phyloP scores from a whole-genome alignment of 1,140 invertebrate genomes.

The Macrobrachium rosenbergii region DNA sequence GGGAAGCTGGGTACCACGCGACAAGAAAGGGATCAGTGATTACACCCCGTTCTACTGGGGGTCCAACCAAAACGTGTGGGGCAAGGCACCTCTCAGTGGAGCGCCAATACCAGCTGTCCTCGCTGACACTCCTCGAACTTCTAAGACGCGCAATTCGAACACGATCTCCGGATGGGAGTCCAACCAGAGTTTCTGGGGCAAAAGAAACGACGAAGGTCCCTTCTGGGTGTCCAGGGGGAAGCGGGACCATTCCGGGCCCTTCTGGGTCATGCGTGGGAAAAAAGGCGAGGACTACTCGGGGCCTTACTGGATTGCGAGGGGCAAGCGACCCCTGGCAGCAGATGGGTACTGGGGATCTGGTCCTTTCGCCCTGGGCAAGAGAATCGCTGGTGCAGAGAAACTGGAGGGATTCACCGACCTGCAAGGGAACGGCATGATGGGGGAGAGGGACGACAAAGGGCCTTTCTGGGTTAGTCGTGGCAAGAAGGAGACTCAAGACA shows the following conservation, averaged over 20 bases:
- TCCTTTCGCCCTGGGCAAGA: background rate
- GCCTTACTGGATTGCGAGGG: slow-evolving; percentile 48
- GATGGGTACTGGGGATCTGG: too few relatives aligned
- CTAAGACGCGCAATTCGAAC: background rate
- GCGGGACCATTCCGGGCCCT: slow-evolving; percentile 7
- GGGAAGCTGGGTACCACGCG: slow-evolving; percentile 14
- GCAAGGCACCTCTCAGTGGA: slow-evolving; percentile 20
- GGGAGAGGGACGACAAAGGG: background rate
- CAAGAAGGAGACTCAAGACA: background rate
- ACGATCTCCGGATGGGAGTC: slow-evolving; percentile 44
- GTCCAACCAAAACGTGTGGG: slow-evolving; percentile 38
- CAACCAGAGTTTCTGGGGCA: slow-evolving; percentile 48
- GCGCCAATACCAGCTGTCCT: background rate
- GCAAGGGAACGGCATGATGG: background rate
- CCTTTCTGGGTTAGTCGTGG: slow-evolving; percentile 25
- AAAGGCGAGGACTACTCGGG: background rate
- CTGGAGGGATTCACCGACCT: background rate
- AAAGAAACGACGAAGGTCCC: slow-evolving; percentile 24
- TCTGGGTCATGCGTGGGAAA: slow-evolving; percentile 33
- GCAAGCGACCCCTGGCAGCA: slow-evolving; percentile 9
- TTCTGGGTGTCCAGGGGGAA: slow-evolving; percentile 39
- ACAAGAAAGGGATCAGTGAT: slow-evolving; percentile 29
- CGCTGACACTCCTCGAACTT: background rate
- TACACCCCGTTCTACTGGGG: slow-evolving; percentile 46
- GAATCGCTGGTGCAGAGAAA: background rate